These are phyloP conservation scores for Amphiduros pacificus DNA, from an alignment of 2,888 invertebrate genomes.

Conservation along the genomic window DNA sequence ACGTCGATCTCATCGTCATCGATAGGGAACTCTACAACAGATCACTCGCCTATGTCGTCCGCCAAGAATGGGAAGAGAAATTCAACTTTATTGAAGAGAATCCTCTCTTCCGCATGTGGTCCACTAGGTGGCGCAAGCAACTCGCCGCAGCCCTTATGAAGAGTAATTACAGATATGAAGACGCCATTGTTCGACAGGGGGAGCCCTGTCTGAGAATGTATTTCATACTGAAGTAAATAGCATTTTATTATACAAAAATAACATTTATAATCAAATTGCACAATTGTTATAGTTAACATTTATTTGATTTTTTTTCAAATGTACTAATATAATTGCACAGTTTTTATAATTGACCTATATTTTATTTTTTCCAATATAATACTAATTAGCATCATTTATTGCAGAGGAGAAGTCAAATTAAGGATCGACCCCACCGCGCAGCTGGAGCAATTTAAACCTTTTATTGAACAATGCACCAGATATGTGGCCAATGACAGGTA, in stretches of 20 bases:
- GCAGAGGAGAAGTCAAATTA: constrained; percentile 55
- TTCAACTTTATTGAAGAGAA: constrained; percentile 45
- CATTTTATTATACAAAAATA: background rate
- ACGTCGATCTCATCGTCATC: constrained; percentile 46
- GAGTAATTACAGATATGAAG: background rate
- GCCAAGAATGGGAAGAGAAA: constrained; percentile 50
- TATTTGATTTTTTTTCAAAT: background rate
- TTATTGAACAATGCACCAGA: constrained; percentile 17
- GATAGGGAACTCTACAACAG: constrained; percentile 47
- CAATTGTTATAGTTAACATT: background rate
- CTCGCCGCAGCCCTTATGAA: constrained; percentile 5
- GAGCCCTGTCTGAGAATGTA: constrained; percentile 49
- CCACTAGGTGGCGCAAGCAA: constrained; percentile 38
- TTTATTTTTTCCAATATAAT: background rate
- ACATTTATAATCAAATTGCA: background rate
- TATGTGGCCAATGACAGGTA: constrained; percentile 1
- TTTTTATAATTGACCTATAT: background rate
- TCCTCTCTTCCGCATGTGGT: constrained; percentile 46
- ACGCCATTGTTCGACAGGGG: constrained; percentile 39
- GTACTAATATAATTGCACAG: no score
- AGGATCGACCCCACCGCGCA: constrained; percentile 46
- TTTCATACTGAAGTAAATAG: constrained; percentile 51
- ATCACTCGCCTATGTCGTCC: constrained; percentile 46
- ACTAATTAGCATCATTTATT: constrained; percentile 17
- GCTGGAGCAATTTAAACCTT: constrained; percentile 43